A percentile compares a stretch with the other conserved stretches of the same genome.
Conservation (phyloP, 2,113 vertebrate genomes). For the Epinephelus lanceolatus region DNA sequence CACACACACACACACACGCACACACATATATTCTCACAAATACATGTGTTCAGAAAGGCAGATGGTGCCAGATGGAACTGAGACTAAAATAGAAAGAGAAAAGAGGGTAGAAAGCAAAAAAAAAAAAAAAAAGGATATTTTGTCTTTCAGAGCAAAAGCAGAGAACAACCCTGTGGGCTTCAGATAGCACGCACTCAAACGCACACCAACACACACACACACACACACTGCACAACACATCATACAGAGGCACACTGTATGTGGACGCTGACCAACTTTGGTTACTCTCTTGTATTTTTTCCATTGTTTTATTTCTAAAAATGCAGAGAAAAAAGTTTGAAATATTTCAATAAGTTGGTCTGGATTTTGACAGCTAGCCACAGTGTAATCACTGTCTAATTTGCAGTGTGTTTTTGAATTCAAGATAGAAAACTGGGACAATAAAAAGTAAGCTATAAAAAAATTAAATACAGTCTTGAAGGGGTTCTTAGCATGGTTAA, state of each 20-base stretch:
- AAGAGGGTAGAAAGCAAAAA: constrained; percentile 6
- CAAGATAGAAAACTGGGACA: no score
- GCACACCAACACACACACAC: background rate
- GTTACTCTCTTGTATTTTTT: background rate
- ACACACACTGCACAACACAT: constrained; percentile 17
- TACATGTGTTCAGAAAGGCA: constrained; percentile 36
- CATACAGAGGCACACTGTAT: background rate
- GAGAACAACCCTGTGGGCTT: constrained; percentile 64
- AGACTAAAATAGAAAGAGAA: constrained; percentile 59
- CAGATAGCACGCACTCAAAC: constrained; percentile 5
- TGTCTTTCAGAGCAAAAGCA: constrained; percentile 40
- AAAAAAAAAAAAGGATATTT: constrained; percentile 16
- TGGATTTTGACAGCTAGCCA: background rate
- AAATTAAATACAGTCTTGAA: no score
- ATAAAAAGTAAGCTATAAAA: background rate
- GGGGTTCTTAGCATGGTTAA: no score
- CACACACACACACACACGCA: constrained; percentile 13
- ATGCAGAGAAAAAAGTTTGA: background rate
- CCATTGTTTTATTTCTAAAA: background rate
- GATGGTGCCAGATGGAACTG: constrained; percentile 36
- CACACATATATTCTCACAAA: constrained; percentile 1
- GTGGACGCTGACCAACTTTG: constrained; percentile 6
- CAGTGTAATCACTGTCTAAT: background rate
- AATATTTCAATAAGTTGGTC: background rate
- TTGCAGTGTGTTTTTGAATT: background rate